Evolutionary conservation across 2,888 invertebrate genomes (phyloP), one percentile per base, ranked within the genome.

Genomic region (Drosophila birchii): DNA sequence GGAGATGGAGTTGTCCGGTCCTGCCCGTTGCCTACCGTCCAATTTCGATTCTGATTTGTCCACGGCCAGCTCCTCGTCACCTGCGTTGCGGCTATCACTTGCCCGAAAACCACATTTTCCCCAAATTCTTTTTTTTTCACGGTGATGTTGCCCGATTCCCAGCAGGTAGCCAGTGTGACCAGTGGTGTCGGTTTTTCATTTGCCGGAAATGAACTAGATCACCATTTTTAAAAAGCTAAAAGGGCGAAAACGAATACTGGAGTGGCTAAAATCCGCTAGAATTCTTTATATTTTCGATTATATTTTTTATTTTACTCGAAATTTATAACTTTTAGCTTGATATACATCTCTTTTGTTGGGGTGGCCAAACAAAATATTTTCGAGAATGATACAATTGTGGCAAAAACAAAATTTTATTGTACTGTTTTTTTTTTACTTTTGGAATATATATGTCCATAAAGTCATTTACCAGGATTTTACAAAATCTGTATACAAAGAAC

Each of bases 21-120:
- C 61, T 38, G 16, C 36, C 51, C 36, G 51, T 16, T 36, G 0
- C 36, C 36, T 43, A 60, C 16, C 47, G 39, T 34, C 54, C 56
- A 56, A 68, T 55, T 68, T 34, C 23, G 64, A 44, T 59, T 78
- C 34, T 49, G 47, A 55, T 34, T 62, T 58, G 51, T 75, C 59
- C 39, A 51, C 75, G 39, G 54, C 39, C 79, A 47, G 49, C 29
- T 59, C 51, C 51, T 53, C 16, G 51, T 53, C 64, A 51, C 39
- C 36, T 51, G 51, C 57, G 38, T 45, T 57, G 51, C 70, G 51
- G 68, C 73, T 71, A 82, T 51, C 49, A 63, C 61, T 71, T 76
- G 44, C 47, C 61, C 47, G 62, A 74, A 64, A 66, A 71, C 83
- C 83, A 80, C 83, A 82, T 82, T 83, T 85, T 85, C 75, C 62